Evolutionary conservation across 2,888 invertebrate genomes (phyloP).

Genomic region (Teleiodes luculella): DNA sequence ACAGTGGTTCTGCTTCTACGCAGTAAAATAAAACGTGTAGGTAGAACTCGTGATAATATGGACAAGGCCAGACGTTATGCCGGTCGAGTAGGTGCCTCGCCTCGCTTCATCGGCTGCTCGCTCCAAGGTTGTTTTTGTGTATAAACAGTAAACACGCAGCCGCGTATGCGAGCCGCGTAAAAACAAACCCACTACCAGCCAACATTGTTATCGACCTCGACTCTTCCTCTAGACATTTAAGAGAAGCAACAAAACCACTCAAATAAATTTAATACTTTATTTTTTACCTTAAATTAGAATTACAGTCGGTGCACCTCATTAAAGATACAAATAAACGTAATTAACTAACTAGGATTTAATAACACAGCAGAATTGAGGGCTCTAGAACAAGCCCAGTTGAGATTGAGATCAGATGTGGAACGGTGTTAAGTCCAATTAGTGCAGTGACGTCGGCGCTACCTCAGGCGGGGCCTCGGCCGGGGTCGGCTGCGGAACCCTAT

Average conservation of each 20-base stretch:
- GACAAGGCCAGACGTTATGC: conserved; percentile 42
- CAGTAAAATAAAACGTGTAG: conserved; percentile 36
- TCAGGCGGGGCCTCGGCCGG: conserved; percentile 20
- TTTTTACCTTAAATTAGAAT: conserved; percentile 63
- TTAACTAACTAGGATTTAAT: conserved; percentile 69
- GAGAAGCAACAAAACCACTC: conserved; percentile 34
- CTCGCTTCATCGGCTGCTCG: conserved; percentile 34
- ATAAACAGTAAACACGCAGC: conserved; percentile 52
- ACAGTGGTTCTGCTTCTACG: conserved; percentile 28
- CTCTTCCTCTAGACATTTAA: conserved; percentile 29
- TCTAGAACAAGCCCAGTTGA: conserved; percentile 68
- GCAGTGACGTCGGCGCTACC: conserved; percentile 29
- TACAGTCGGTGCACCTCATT: conserved; percentile 61
- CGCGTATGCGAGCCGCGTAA: conserved; percentile 23
- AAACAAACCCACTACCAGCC: conserved; percentile 21
- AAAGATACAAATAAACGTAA: conserved; percentile 58
- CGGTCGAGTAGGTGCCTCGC: conserved; percentile 17
- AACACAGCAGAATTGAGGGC: conserved; percentile 70
- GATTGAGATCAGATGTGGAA: conserved; percentile 71
- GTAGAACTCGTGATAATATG: conserved; percentile 33
- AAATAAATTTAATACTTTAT: conserved; percentile 27
- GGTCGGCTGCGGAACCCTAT: conserved; percentile 24
- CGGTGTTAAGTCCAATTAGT: conserved; percentile 56
- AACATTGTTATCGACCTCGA: conserved; percentile 28
- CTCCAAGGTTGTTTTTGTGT: conserved; percentile 74